Evolutionary conservation across 2,888 invertebrate species (phyloP).

Genomic region (Belgica antarctica): DNA sequence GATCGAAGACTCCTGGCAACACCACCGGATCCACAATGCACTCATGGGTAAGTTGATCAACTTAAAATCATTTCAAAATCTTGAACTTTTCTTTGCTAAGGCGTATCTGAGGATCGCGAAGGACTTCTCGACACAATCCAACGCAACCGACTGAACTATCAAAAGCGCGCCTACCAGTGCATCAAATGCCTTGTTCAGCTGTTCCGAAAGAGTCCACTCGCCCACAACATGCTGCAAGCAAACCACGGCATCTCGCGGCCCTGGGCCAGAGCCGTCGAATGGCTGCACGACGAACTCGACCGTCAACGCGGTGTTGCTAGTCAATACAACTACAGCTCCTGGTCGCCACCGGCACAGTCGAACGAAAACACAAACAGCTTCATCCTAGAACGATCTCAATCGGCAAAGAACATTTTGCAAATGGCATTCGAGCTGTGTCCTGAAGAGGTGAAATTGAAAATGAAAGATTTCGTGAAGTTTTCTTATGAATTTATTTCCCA

Average conservation of each 20-base stretch:
- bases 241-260: slow-evolving; percentile 77
- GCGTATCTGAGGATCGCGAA: slow-evolving; percentile 79
- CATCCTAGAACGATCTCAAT: slow-evolving; percentile 90
- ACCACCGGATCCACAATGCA: slow-evolving; percentile 89
- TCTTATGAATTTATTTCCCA: slow-evolving; percentile 46
- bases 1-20: slow-evolving; percentile 95
- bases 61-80: slow-evolving; percentile 13
- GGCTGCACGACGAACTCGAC: slow-evolving; percentile 94
- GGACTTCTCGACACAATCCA: slow-evolving; percentile 91
- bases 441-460: slow-evolving; percentile 58
- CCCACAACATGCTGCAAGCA: slow-evolving; percentile 74
- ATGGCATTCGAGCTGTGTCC: slow-evolving; percentile 74
- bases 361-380: slow-evolving; percentile 94
- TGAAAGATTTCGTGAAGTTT: slow-evolving; percentile 1
- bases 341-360: slow-evolving; percentile 92
- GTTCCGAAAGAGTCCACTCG: slow-evolving; percentile 80
- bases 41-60: slow-evolving; percentile 66
- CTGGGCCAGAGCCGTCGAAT: slow-evolving; percentile 86
- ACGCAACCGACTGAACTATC: slow-evolving; percentile 89
- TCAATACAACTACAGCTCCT: slow-evolving; percentile 81
- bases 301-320: slow-evolving; percentile 60
- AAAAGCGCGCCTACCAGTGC: slow-evolving; percentile 95
- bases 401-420: slow-evolving; percentile 83
- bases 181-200: slow-evolving; percentile 91
- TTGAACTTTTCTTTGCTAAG: slow-evolving; percentile 49